Base-by-base conservation (phyloP, 2,797 vertebrate species). In the Alosa sapidissima region DNA sequence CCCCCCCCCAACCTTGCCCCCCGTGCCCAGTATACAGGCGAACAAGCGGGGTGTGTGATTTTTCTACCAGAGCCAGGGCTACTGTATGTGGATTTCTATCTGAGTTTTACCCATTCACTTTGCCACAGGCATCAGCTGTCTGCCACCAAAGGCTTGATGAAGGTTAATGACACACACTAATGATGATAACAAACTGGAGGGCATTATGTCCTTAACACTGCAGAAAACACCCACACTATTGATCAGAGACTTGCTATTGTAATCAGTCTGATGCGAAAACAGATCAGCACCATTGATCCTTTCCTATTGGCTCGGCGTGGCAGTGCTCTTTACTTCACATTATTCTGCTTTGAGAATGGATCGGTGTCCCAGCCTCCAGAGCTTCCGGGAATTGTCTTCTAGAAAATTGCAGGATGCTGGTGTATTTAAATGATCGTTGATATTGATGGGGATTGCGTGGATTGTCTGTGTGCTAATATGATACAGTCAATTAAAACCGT, bases 171-270 rank as follows among this genome's bases (percentile, higher is more conserved):
- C 62, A 3, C 2, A 13, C 24, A 65, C 9, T 65, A 65, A 65
- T 65, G 62, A 65, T 13, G 28, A 65, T 33, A 65, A 33, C 62
- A 33, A 33, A 28, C 10, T 13, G n/a, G 62, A 65, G 62, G 62
- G 62, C 62, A 33, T 65, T 65, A 33, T 65, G 62, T 65, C 62
- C 62, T 65, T 65, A 65, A 33, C 62, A 28, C 24, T 65, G 62
- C 24, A 28, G 28, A 33, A 54, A 21, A 58, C 24, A 65, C 10
- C 62, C 62, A 33, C 10, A 2, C 6, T 33, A 65, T 65, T 33
- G 62, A 65, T 65, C 62, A 65, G 8, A 11, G 10, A 65, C 62
- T 8, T 13, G 24, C 62, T 33, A n/a, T 33, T 28, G 62, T n/a
- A 65, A 65, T 65, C 60, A 65, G 60, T 28, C 24, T 13, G 8